Base-by-base conservation (phyloP, 2,888 invertebrate genomes). In the Hypomecis atomaria region DNA sequence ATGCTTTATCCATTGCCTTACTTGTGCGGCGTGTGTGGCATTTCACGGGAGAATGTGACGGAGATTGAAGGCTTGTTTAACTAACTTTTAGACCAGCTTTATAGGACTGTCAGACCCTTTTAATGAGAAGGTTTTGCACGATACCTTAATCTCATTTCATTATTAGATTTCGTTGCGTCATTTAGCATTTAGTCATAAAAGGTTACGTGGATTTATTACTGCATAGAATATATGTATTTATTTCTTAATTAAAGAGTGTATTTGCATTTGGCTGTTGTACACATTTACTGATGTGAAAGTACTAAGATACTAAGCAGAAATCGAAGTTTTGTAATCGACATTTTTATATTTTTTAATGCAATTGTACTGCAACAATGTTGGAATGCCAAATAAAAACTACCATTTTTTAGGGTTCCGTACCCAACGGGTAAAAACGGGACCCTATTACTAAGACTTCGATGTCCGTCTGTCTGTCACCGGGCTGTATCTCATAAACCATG, bases 1-100 rank as follows among this genome's bases (percentile, higher is more conserved):
- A 40, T 44, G 48, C 11, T 63, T 57, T 63, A 66, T 62, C 56
- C 52, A 53, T 45, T 49, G 56, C 55, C 47, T 48, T 23, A 23
- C 23, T 23, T 23, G 23, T 23, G 23, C 57, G 44, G 57, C 59
- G 58, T 69, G 69, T 69, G 66, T 66, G 69, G 66, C 56, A 63
- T 61, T 52, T 58, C 65, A 65, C 57, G 65, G 40, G 40, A 5
- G 40, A 36, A 50, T 47, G 55, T 56, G 60, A 60, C 40, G 55
- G 48, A 59, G 37, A 54, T 47, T 63, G 44, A 49, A 59, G 49
- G 45, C 59, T 44, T 53, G 47, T 43, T 53, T 42, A 11, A 47
- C 43, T 33, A 23, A 6, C 9, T 54, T 33, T 10, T 13, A 5
- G 4, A n/a, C 9, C 13, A 23, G 37, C 40, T 37, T 53, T 45